Percentiles rank a stretch among this genome's conserved stretches.
Conservation (phyloP, 30 jellyfish, hydroid and myxozoan genomes). For the Turritopsis rubra region DNA sequence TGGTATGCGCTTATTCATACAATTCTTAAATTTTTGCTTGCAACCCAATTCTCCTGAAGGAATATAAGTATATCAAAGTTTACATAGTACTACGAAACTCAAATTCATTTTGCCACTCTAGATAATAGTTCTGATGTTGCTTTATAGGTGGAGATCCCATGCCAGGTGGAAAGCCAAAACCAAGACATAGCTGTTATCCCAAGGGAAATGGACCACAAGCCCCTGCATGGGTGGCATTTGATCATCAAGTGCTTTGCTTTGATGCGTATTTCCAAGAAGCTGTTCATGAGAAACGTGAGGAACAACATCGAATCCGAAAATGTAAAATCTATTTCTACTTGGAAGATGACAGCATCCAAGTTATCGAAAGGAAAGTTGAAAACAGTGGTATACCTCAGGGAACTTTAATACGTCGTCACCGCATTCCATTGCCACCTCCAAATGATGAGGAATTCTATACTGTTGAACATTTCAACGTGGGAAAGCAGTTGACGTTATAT, state of each 20-base stretch:
- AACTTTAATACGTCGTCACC: slow-evolving; percentile 77
- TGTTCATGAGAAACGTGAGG: slow-evolving; percentile 91
- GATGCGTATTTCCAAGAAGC: slow-evolving; percentile 94
- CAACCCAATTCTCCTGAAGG: background rate
- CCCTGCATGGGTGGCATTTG: slow-evolving; percentile 98
- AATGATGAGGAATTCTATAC: slow-evolving; percentile 76
- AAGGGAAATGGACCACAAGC: slow-evolving; percentile 71
- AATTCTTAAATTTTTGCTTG: background rate
- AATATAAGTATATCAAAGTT: too few relatives aligned
- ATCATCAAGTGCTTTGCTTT: slow-evolving; percentile 87
- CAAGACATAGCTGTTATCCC: slow-evolving; percentile 69
- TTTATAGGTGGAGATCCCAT: slow-evolving; percentile 68
- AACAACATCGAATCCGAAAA: slow-evolving; percentile 62
- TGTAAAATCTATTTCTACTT: slow-evolving; percentile 77
- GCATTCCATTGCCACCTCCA: slow-evolving; percentile 86
- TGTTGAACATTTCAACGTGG: slow-evolving; percentile 82
- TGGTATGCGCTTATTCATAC: slow-evolving; percentile 35
- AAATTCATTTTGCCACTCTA: background rate
- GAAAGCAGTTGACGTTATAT: slow-evolving; percentile 64
- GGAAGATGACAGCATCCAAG: slow-evolving; percentile 96
- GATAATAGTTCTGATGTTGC: background rate
- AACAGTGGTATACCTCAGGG: slow-evolving; percentile 97
- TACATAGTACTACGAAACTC: too few relatives aligned
- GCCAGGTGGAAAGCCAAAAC: slow-evolving; percentile 86
- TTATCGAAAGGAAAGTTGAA: slow-evolving; percentile 69